phyloP scores from a whole-genome alignment of 2,888 invertebrate species.

The Drosophila cognata region DNA sequence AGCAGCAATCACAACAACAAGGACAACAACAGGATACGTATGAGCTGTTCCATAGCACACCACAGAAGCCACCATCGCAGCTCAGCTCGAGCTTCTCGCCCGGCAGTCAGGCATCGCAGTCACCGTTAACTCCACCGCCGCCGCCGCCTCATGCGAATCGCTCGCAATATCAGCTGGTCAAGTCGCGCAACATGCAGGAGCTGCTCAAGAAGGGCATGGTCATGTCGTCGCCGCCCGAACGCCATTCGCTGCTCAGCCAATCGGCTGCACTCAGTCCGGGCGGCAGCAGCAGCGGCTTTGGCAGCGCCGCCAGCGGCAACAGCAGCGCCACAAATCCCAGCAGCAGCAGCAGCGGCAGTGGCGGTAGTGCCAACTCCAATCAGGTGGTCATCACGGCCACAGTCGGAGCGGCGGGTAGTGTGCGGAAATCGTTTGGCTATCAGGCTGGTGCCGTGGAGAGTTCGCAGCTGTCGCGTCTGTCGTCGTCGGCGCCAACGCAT shows the following conservation, averaged over 20 bases:
- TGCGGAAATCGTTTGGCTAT: slow-evolving; percentile 79
- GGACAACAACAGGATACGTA: slow-evolving; percentile 62
- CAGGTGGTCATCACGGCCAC: slow-evolving; percentile 55
- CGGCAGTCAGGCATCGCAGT: slow-evolving; percentile 86
- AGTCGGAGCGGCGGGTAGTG: slow-evolving; percentile 39
- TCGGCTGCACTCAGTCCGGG: slow-evolving; percentile 86
- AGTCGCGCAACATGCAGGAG: slow-evolving; percentile 83
- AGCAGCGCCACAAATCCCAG: slow-evolving; percentile 45
- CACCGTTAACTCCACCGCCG: slow-evolving; percentile 86
- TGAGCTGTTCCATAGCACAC: slow-evolving; percentile 85
- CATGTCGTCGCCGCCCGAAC: slow-evolving; percentile 86
- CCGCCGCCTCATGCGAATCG: slow-evolving; percentile 83
- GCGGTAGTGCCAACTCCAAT: slow-evolving; percentile 29
- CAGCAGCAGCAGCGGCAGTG: slow-evolving; percentile 14
- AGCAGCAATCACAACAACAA: slow-evolving; percentile 41
- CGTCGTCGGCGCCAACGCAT: slow-evolving; percentile 95
- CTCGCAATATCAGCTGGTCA: slow-evolving; percentile 82
- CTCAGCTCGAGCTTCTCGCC: slow-evolving; percentile 58
- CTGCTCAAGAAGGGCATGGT: slow-evolving; percentile 89
- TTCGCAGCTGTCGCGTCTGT: slow-evolving; percentile 88
- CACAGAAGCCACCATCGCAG: slow-evolving; percentile 81
- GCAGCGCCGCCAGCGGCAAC: slow-evolving; percentile 81
- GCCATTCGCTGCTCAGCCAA: slow-evolving; percentile 87
- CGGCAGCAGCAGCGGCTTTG: slow-evolving; percentile 83
- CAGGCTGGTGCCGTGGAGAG: slow-evolving; percentile 71